Evolutionary conservation across 2,797 vertebrate species (phyloP).

Genomic region (Periparus ater): DNA sequence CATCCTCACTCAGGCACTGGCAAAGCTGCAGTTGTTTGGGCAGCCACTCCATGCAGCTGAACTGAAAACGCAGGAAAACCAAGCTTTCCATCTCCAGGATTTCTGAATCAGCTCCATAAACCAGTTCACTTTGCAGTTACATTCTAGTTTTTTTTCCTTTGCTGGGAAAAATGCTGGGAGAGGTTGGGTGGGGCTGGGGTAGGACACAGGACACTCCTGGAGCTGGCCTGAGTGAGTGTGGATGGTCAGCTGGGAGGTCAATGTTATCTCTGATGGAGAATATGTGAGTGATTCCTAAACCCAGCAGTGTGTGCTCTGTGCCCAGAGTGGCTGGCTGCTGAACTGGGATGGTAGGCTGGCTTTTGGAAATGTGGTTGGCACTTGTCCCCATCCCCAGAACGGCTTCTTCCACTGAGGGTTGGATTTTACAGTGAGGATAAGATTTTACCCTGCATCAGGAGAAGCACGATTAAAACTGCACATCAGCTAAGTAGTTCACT

Average conservation of each 20-base stretch:
- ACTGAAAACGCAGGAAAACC: background rate
- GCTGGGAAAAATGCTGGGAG: background rate
- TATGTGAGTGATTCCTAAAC: background rate
- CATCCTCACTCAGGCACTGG: accelerated
- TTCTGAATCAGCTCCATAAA: background rate
- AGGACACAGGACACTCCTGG: background rate
- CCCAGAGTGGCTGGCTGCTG: background rate
- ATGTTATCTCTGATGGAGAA: background rate
- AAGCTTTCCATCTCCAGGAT: background rate
- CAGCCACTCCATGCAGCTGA: background rate
- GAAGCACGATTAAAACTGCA: background rate
- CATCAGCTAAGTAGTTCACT: background rate
- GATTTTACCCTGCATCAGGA: background rate
- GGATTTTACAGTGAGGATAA: background rate
- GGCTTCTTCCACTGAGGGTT: background rate
- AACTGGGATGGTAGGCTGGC: background rate
- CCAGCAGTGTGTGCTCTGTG: background rate
- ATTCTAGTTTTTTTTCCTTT: background rate
- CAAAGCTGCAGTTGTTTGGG: background rate
- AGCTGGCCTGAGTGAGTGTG: background rate
- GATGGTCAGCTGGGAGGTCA: background rate
- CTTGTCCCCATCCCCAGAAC: background rate
- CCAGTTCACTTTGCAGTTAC: background rate
- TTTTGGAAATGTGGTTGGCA: background rate
- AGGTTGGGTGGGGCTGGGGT: background rate